These are phyloP conservation scores for Xenops minutus DNA, from an alignment of 2,797 vertebrate genomes.

Conservation along the genomic window DNA sequence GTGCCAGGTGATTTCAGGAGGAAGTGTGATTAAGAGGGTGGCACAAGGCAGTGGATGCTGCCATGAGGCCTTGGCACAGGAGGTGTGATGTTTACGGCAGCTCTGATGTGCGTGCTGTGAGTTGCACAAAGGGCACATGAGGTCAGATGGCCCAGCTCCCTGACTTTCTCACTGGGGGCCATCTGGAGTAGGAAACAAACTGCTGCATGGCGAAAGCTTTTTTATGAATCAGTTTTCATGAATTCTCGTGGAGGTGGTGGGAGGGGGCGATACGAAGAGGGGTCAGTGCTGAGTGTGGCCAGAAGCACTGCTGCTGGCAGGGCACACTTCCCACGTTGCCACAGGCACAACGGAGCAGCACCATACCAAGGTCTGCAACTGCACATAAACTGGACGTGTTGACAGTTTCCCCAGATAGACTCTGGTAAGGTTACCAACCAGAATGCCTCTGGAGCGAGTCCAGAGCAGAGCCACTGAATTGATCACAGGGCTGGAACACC, in stretches of 20 bases:
- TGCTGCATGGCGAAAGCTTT: not conserved
- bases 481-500: not conserved
- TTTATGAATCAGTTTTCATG: not conserved
- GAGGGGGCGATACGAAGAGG: not conserved
- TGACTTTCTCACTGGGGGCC: not conserved
- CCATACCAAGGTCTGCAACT: not conserved
- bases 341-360: rapidly evolving
- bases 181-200: not conserved
- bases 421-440: not conserved
- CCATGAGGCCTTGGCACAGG: not conserved
- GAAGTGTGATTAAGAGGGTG: not conserved
- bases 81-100: not conserved
- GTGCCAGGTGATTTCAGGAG: not conserved
- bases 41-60: not conserved
- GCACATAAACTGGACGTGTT: rapidly evolving
- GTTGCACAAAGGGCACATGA: not conserved
- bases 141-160: not conserved
- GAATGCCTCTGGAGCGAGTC: not conserved
- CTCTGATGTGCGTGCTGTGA: not conserved
- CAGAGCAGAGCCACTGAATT: not conserved
- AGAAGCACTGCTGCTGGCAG: not conserved
- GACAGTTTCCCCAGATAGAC: not conserved
- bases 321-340: not conserved
- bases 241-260: not conserved
- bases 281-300: not conserved